Conservation (phyloP, 2,113 vertebrate genomes). For the Atrichornis clamosus region DNA sequence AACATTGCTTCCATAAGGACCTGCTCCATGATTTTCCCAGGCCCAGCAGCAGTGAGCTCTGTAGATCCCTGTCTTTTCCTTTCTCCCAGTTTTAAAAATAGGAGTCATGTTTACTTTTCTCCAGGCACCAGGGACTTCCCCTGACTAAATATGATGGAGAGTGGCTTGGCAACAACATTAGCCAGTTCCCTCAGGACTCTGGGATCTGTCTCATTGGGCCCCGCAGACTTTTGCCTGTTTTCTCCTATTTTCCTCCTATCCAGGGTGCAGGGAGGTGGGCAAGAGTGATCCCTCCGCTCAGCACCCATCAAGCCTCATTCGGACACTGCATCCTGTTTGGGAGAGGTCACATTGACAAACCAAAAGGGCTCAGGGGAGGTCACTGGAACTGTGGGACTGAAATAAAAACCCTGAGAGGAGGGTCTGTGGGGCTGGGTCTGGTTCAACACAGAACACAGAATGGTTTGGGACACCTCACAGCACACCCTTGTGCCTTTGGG, state of each 20-base stretch:
- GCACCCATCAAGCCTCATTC: background rate
- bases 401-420: background rate
- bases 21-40: background rate
- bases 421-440: background rate
- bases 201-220: background rate
- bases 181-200: background rate
- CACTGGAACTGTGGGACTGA: background rate
- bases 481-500: background rate
- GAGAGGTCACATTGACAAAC: background rate
- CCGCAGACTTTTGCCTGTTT: background rate
- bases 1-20: background rate
- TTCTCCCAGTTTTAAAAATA: background rate
- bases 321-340: background rate
- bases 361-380: background rate
- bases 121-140: background rate
- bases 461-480: background rate
- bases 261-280: background rate
- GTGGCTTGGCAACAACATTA: background rate
- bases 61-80: background rate
- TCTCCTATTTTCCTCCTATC: background rate
- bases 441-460: background rate
- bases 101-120: background rate
- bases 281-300: background rate
- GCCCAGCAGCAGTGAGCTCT: background rate
- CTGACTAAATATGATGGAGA: background rate